A percentile compares a stretch with the other conserved stretches of the same genome.
Evolutionary conservation across 2,797 vertebrate genomes (phyloP).

Genomic region (Melanotaenia parkinsoni): DNA sequence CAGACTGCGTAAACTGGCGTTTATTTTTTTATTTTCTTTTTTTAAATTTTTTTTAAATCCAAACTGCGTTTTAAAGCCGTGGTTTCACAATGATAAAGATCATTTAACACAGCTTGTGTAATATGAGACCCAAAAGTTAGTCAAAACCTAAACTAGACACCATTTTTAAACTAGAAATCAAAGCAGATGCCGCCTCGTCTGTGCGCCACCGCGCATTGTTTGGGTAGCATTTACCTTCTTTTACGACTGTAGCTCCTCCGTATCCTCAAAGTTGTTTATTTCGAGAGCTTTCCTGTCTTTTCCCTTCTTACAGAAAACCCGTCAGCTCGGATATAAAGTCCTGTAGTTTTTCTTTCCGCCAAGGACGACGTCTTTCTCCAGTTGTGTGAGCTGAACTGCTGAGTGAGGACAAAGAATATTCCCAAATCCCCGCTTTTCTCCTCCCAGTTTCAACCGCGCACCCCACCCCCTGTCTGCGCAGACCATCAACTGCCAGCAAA

Average conservation of each 20-base stretch:
- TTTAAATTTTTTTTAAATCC: neutral
- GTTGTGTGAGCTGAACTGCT: constrained; percentile 59
- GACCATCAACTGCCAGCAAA: constrained; percentile 39
- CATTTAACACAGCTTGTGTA: rapidly evolving
- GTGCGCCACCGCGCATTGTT: constrained; percentile 15
- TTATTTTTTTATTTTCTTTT: neutral
- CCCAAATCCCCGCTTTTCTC: constrained; percentile 67
- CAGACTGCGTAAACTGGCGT: constrained; percentile 17
- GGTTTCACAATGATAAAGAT: too few relatives aligned
- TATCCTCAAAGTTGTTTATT: neutral
- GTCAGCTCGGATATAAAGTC: constrained; percentile 52
- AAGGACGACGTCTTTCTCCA: constrained; percentile 44
- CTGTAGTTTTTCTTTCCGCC: constrained; percentile 32
- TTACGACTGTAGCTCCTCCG: constrained; percentile 14
- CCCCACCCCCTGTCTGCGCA: constrained; percentile 67
- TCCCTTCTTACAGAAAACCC: constrained; percentile 19
- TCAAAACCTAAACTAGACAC: too few relatives aligned
- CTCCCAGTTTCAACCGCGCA: constrained; percentile 62
- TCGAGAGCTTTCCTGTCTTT: constrained; percentile 13
- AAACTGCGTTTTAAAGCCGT: neutral
- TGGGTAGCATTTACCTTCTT: constrained; percentile 55
- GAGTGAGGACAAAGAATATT: constrained; percentile 82
- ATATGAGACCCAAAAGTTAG: neutral
- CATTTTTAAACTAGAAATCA: neutral
- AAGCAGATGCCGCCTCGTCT: constrained; percentile 27